These are phyloP conservation scores for Suillia variegata DNA, from an alignment of 2,888 invertebrate genomes.

Conservation along the genomic window DNA sequence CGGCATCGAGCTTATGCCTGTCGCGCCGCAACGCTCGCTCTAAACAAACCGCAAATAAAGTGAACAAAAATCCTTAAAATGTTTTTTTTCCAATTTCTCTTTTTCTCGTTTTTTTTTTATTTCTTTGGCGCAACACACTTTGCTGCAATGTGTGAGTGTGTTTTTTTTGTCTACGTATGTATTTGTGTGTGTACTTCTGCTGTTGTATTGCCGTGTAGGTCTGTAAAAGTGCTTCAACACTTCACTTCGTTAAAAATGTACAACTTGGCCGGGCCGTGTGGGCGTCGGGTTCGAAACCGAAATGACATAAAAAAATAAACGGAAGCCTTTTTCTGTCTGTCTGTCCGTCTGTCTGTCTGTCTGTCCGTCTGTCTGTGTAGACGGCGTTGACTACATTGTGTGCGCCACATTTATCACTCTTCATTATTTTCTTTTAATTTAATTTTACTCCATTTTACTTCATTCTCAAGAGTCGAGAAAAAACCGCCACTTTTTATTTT, in stretches of 20 bases:
- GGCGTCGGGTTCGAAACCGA: too few relatives aligned
- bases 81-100: neutral
- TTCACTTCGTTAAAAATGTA: conserved; percentile 13
- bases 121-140: too few relatives aligned
- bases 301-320: too few relatives aligned
- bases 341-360: neutral
- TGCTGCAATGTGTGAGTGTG: neutral
- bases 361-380: neutral
- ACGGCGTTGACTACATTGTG: neutral
- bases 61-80: neutral
- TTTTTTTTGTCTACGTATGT: too few relatives aligned
- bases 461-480: too few relatives aligned
- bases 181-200: neutral
- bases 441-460: conserved; percentile 34
- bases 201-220: neutral
- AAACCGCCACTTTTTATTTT: too few relatives aligned
- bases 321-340: neutral
- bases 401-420: conserved; percentile 31
- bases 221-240: too few relatives aligned
- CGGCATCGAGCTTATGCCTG: neutral
- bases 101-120: too few relatives aligned
- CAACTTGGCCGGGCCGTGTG: neutral
- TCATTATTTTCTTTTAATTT: conserved; percentile 50
- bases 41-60: neutral
- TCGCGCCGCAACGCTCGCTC: too few relatives aligned